These are phyloP conservation scores for Corydoras maculifer DNA, from an alignment of 2,113 vertebrate genomes.

Conservation along the genomic window DNA sequence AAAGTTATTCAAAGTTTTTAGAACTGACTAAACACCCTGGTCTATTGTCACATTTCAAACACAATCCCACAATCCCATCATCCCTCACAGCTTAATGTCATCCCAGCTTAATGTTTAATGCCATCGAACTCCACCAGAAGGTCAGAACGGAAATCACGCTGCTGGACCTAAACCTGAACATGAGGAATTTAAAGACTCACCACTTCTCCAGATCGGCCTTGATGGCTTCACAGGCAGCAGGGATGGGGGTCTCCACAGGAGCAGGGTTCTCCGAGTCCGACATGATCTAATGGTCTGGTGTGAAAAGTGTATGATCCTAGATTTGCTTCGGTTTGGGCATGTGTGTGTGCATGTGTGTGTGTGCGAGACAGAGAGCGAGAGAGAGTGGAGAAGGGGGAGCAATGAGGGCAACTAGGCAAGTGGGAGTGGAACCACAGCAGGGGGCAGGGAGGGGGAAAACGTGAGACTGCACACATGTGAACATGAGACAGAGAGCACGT, in stretches of 20 bases:
- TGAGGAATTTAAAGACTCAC: conserved; percentile 50
- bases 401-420: conserved; percentile 19
- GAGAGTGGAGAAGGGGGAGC: conserved; percentile 27
- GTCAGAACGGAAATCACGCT: too few relatives aligned
- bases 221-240: conserved; percentile 58
- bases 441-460: conserved; percentile 44
- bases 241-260: conserved; percentile 58
- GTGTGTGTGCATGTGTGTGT: conserved; percentile 50
- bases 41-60: too few relatives aligned
- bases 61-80: too few relatives aligned
- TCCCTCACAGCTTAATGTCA: too few relatives aligned
- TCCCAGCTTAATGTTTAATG: too few relatives aligned
- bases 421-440: conserved; percentile 4
- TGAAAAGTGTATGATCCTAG: conserved; percentile 39
- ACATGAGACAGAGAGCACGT: conserved; percentile 7
- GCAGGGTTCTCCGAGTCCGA: conserved; percentile 63
- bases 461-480: conserved; percentile 30
- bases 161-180: too few relatives aligned
- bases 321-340: conserved; percentile 51
- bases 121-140: too few relatives aligned
- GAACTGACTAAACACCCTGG: too few relatives aligned
- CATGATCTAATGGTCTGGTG: conserved; percentile 55
- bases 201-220: conserved; percentile 72
- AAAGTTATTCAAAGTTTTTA: too few relatives aligned
- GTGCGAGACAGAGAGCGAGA: conserved; percentile 45